Conservation (phyloP, 2,888 invertebrate species). For the Petrophora chlorosata region DNA sequence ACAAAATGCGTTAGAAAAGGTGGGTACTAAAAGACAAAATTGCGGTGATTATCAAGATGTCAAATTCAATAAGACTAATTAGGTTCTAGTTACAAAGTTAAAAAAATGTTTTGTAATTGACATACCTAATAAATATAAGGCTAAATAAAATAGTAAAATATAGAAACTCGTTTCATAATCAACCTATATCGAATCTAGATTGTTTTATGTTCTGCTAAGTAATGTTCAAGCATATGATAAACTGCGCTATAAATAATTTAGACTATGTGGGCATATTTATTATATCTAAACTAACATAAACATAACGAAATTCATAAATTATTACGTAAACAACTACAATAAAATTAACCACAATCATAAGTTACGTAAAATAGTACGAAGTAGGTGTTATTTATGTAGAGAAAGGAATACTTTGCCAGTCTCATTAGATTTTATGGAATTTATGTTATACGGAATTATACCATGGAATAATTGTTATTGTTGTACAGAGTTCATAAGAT, state of each 20-base stretch:
- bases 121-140: no score
- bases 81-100: no score
- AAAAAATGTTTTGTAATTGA: no score
- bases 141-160: no score
- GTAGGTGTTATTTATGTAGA: constrained; percentile 20
- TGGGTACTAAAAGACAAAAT: constrained; percentile 13
- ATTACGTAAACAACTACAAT: constrained; percentile 24
- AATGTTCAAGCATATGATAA: background rate
- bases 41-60: no score
- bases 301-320: constrained; percentile 13
- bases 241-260: background rate
- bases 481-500: constrained; percentile 8
- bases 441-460: background rate
- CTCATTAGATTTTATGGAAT: constrained; percentile 46
- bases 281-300: constrained; percentile 3
- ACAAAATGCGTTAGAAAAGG: constrained; percentile 13
- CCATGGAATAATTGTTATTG: no score
- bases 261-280: constrained; percentile 3
- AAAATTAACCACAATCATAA: constrained; percentile 1
- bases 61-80: no score
- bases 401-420: constrained; percentile 59
- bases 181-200: no score
- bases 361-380: background rate
- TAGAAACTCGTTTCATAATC: no score
- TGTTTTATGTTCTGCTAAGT: background rate